These are phyloP conservation scores for Eudyptes chrysolophus DNA, from an alignment of 2,113 vertebrate species.

Conservation along the genomic window DNA sequence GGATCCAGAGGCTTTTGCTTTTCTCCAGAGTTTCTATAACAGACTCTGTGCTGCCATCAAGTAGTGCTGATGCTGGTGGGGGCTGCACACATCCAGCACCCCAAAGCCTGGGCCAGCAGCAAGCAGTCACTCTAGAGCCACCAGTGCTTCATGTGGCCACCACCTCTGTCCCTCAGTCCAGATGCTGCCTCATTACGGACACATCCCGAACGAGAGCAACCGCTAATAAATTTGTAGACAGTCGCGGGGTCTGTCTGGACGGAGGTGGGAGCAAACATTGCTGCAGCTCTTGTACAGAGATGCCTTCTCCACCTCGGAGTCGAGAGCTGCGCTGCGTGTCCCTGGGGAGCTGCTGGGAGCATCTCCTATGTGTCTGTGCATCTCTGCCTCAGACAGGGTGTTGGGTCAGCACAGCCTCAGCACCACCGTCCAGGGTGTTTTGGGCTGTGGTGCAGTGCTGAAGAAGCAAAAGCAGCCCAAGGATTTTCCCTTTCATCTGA, in stretches of 20 bases:
- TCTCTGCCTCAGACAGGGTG: neutral
- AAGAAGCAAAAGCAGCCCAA: neutral
- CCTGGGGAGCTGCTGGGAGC: neutral
- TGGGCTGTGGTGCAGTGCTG: neutral
- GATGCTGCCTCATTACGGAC: neutral
- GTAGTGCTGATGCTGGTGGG: neutral
- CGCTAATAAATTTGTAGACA: neutral
- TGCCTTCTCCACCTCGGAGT: neutral
- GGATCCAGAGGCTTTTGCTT: neutral
- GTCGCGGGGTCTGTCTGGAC: neutral
- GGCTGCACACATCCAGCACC: neutral
- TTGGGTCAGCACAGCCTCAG: neutral
- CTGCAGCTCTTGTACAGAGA: neutral
- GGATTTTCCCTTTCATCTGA: neutral
- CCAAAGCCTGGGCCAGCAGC: neutral
- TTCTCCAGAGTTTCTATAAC: neutral
- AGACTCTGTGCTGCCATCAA: neutral
- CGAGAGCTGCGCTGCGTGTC: rapidly evolving
- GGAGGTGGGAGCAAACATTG: neutral
- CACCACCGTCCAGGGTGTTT: rapidly evolving
- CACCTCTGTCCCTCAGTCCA: neutral
- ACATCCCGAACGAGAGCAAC: neutral
- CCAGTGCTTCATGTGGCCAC: neutral
- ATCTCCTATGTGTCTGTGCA: too few relatives aligned
- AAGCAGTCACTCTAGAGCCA: neutral